These are phyloP conservation scores for Montipora sp. DNA, from an alignment of 64 coral and sea anemone genomes.

Conservation along the genomic window DNA sequence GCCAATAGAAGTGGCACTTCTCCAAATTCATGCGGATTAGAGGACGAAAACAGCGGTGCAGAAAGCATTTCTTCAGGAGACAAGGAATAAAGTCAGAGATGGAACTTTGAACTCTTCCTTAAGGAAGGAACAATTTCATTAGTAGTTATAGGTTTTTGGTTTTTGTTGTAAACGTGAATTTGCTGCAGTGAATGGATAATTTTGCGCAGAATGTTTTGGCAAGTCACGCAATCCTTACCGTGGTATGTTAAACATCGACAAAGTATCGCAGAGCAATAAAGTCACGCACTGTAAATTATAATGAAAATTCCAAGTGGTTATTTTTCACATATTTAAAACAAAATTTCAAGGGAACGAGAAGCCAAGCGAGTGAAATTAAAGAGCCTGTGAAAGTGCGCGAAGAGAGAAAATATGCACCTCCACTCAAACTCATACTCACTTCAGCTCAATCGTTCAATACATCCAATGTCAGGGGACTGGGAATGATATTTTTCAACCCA, in stretches of 20 bases:
- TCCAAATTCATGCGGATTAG: background rate
- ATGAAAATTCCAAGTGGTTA: too few species aligned
- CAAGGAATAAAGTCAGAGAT: background rate
- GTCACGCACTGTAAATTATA: background rate
- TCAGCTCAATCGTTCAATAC: background rate
- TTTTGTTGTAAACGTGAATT: too few species aligned
- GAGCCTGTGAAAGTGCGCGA: too few species aligned
- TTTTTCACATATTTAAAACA: too few species aligned
- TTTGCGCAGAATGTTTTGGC: too few species aligned
- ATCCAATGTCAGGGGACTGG: background rate
- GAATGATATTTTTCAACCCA: background rate
- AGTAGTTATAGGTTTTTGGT: too few species aligned
- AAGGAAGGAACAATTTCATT: too few species aligned
- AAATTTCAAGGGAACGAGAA: too few species aligned
- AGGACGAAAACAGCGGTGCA: background rate
- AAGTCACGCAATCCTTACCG: background rate
- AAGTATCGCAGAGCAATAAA: too few species aligned
- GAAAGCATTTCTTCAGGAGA: slow-evolving; percentile 14
- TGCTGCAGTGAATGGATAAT: too few species aligned
- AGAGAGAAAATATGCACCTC: too few species aligned
- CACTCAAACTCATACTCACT: background rate
- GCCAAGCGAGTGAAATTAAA: too few species aligned
- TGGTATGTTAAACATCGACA: background rate
- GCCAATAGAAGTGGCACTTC: background rate
- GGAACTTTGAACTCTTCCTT: background rate